Evolutionary conservation across 2,888 invertebrate species (phyloP), one percentile per base, ranked within the genome.

Genomic region (Copidosoma aretas): DNA sequence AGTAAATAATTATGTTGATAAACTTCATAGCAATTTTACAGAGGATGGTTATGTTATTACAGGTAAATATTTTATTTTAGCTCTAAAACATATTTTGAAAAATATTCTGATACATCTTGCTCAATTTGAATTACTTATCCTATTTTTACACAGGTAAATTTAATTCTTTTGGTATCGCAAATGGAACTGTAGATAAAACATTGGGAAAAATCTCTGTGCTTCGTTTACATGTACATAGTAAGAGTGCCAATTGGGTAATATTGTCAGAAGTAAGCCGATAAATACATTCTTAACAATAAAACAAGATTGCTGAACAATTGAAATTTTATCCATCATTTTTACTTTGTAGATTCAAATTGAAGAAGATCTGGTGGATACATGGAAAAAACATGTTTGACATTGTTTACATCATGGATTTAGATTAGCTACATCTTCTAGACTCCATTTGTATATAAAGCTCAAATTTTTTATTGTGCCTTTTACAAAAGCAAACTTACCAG

Each of bases 211-310:
- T 97, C 51, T 84, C 87, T 61, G 88, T 89, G 59, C 84, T 97
- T 73, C 88, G 95, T 59, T 86, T 97, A n/a, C 89, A 89, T 71
- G 91, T 95, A 21, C 91, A 91, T 75, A 89, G 88, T 70, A 90
- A 93, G 78, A 94, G 93, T 82, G 90, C 91, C 73, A 93, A 92
- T 82, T 97, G 96, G 97, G 93, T 92, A 10, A 91, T 97, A 75
- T 86, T 97, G 56, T 96, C 94, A 80, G 97, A 97, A 89, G 94
- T 95, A 83, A 87, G 86, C 77, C 52, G 41, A 51, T 8, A 58
- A 43, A 39, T 10, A 24, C 8, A n/a, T 17, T 58, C 41, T 41
- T 2, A 10, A 10, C 2, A 17, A 17, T 19, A 4, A 52, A 52
- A 52, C 4, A 10, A 54, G 67, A 51, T 60, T n/a, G n/a, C n/a